Evolutionary conservation across 2,113 vertebrate genomes (phyloP).

Genomic region (Ascaphus truei): DNA sequence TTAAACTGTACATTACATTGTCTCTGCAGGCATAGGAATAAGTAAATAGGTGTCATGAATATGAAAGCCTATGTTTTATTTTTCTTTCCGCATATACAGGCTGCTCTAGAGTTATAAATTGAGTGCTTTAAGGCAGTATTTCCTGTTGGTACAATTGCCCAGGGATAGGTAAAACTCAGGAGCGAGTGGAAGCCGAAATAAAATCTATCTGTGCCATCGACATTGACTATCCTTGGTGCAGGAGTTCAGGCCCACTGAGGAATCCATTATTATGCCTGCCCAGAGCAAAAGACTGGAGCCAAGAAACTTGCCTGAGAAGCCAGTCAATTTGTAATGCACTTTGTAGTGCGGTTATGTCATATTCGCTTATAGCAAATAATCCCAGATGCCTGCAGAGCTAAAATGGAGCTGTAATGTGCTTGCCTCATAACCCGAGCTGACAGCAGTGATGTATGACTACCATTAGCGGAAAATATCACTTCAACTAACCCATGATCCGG

Average conservation of each 20-base stretch:
- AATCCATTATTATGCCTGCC: conserved; percentile 78
- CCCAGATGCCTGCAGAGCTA: conserved; percentile 98
- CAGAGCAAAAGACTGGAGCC: conserved; percentile 67
- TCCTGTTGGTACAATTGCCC: conserved; percentile 8
- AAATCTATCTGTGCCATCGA: conserved; percentile 56
- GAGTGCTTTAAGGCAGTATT: conserved; percentile 1
- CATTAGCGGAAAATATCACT: conserved; percentile 99
- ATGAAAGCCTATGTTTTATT: background rate
- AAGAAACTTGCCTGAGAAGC: conserved; percentile 83
- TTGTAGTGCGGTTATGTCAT: conserved; percentile 97
- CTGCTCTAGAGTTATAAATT: background rate
- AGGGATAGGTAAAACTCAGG: conserved; percentile 34
- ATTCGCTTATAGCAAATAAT: conserved; percentile 99
- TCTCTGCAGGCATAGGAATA: background rate
- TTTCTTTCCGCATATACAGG: background rate
- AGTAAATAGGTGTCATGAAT: background rate
- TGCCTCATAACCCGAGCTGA: conserved; percentile 98
- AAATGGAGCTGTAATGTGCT: conserved; percentile 99
- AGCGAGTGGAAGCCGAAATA: conserved; percentile 11
- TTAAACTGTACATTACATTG: background rate
- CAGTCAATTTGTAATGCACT: conserved; percentile 99
- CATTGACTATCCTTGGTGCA: conserved; percentile 75
- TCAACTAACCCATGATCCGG: conserved; percentile 99
- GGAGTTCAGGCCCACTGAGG: conserved; percentile 69
- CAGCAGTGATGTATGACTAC: conserved; percentile 99